Evolutionary conservation across 2,797 vertebrate genomes (phyloP).

Genomic region (Hozukius guyotensis): DNA sequence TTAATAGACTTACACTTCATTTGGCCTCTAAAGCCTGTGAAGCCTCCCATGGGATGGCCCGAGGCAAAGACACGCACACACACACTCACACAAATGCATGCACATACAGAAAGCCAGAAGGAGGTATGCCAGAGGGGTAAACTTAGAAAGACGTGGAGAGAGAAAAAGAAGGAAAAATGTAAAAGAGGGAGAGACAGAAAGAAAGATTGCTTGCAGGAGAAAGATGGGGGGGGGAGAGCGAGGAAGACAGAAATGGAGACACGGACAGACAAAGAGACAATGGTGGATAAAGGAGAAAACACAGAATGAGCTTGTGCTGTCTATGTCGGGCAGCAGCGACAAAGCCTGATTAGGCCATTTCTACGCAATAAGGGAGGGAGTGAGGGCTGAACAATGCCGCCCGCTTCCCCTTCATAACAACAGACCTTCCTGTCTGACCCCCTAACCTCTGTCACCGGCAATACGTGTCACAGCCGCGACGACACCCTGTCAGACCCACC

Average conservation of each 20-base stretch:
- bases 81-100: conserved; percentile 57
- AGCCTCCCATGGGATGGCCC: conserved; percentile 84
- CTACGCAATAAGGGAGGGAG: conserved; percentile 69
- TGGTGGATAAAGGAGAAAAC: conserved; percentile 60
- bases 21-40: conserved; percentile 90
- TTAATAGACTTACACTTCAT: conserved; percentile 92
- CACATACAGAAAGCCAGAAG: conserved; percentile 56
- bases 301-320: conserved; percentile 62
- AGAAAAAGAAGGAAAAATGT: not conserved
- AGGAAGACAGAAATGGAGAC: conserved; percentile 38
- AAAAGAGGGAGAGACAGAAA: conserved; percentile 6
- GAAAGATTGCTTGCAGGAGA: conserved; percentile 12
- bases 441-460: conserved; percentile 85
- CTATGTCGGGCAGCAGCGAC: conserved; percentile 58
- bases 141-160: conserved; percentile 22
- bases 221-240: not conserved
- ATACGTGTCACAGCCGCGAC: conserved; percentile 80
- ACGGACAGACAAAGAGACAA: conserved; percentile 61
- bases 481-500: conserved; percentile 73
- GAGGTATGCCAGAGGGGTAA: conserved; percentile 51
- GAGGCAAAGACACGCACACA: conserved; percentile 57
- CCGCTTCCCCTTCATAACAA: conserved; percentile 82
- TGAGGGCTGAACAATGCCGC: conserved; percentile 81
- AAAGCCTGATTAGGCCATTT: conserved; percentile 84
- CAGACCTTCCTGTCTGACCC: conserved; percentile 85